Percentiles rank a stretch among this genome's conserved stretches.
phyloP scores from a whole-genome alignment of 2,797 vertebrate species.

The Chrysocyon brachyurus region DNA sequence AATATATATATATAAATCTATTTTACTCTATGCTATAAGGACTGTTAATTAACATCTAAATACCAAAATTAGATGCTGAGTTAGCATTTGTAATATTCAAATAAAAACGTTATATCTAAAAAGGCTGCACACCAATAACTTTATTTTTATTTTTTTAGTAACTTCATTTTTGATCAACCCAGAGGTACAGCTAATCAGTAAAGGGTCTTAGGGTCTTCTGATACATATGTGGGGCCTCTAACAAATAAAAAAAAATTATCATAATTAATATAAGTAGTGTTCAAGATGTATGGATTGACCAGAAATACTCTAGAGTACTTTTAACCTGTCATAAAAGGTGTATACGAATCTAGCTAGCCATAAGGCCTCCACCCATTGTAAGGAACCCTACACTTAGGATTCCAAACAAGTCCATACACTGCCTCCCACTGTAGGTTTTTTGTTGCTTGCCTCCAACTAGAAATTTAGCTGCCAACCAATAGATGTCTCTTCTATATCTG shows the following conservation, averaged over 20 bases:
- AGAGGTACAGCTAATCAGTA: neutral
- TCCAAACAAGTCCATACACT: neutral
- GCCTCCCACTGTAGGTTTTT: neutral
- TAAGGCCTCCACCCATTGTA: neutral
- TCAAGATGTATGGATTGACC: neutral
- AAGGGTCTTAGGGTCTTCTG: no score
- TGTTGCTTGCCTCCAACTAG: neutral
- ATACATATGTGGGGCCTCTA: no score
- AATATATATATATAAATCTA: neutral
- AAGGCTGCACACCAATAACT: neutral
- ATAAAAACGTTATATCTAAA: neutral
- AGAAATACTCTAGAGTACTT: neutral
- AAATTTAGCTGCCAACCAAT: neutral
- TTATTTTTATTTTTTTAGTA: neutral
- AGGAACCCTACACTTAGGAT: neutral
- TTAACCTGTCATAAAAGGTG: neutral
- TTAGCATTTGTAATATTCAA: slow-evolving; percentile 1
- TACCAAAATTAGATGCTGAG: neutral
- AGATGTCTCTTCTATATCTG: neutral
- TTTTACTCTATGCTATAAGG: neutral
- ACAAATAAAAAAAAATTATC: neutral
- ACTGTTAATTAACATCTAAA: neutral
- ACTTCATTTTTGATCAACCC: neutral
- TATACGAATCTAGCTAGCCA: neutral
- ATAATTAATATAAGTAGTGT: neutral